phyloP scores from a whole-genome alignment of 2,113 vertebrate genomes.

The Rhinogobius similis region DNA sequence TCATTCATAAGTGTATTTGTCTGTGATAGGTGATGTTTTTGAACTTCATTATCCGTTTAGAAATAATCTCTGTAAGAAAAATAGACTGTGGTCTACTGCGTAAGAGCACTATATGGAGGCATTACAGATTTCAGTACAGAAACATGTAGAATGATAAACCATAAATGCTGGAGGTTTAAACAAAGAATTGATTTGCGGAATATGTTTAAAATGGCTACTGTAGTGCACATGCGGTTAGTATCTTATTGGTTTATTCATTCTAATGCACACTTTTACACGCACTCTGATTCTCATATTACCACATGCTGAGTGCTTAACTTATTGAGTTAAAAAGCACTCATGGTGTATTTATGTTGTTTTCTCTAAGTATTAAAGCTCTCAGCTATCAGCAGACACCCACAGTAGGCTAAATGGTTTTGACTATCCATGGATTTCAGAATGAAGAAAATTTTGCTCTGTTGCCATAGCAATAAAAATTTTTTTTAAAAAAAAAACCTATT shows the following conservation, averaged over 20 bases:
- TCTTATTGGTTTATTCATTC: not conserved
- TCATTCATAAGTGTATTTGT: too few species aligned
- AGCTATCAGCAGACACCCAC: slow-evolving; percentile 14
- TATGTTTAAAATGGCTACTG: not conserved
- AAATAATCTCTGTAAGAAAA: too few species aligned
- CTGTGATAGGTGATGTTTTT: too few species aligned
- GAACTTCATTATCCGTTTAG: too few species aligned
- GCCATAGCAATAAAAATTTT: too few species aligned
- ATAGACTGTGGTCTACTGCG: too few species aligned
- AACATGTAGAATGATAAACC: not conserved
- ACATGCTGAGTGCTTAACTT: slow-evolving; percentile 26
- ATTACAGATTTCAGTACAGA: not conserved
- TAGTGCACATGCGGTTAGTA: not conserved
- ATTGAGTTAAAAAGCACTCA: slow-evolving; percentile 43
- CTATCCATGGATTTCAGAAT: not conserved
- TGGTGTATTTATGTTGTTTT: slow-evolving; percentile 20
- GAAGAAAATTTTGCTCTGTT: too few species aligned
- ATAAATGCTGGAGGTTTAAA: not conserved
- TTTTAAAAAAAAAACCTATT: too few species aligned
- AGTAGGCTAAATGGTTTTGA: not conserved
- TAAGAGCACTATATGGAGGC: not conserved
- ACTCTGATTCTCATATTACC: slow-evolving; percentile 11
- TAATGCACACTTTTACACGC: not conserved
- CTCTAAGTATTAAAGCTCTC: slow-evolving; percentile 6
- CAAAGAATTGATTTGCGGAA: not conserved